These are phyloP conservation scores for Anoplophora glabripennis DNA, from an alignment of 1,140 invertebrate genomes.

Conservation along the genomic window DNA sequence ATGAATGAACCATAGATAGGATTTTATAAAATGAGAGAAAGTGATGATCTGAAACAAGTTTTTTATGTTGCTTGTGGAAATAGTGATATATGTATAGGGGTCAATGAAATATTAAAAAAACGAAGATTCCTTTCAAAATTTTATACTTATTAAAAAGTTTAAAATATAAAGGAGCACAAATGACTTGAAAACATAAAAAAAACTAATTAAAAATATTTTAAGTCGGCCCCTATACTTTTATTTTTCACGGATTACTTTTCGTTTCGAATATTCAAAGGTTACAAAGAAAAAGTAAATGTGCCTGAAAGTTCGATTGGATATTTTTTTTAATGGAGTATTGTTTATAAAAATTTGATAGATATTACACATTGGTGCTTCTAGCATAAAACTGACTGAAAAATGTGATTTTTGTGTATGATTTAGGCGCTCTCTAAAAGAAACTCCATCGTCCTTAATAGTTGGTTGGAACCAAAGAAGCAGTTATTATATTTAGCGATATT, in stretches of 20 bases:
- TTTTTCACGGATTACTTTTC: too few relatives aligned
- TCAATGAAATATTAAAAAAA: neutral
- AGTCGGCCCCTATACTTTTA: too few relatives aligned
- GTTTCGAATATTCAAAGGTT: too few relatives aligned
- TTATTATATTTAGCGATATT: conserved; percentile 21
- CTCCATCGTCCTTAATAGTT: conserved; percentile 19
- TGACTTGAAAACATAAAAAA: too few relatives aligned
- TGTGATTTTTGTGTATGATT: conserved; percentile 25
- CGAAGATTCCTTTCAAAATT: too few relatives aligned
- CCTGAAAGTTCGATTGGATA: too few relatives aligned
- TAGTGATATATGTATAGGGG: conserved; percentile 2
- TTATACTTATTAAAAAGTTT: too few relatives aligned
- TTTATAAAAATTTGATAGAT: conserved; percentile 2
- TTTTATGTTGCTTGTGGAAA: conserved; percentile 12
- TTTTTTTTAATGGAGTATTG: neutral
- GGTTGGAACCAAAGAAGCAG: conserved; percentile 27
- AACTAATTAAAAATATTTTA: too few relatives aligned
- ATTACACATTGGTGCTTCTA: conserved; percentile 20
- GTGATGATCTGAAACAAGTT: conserved; percentile 3
- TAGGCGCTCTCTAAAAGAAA: conserved; percentile 20
- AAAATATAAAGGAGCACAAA: too few relatives aligned
- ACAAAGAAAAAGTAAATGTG: too few relatives aligned
- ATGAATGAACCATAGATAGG: neutral
- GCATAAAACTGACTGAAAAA: conserved; percentile 23
- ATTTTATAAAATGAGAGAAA: neutral